Evolutionary conservation across 1,140 invertebrate genomes (phyloP).

Genomic region (Heliconius nattereri): DNA sequence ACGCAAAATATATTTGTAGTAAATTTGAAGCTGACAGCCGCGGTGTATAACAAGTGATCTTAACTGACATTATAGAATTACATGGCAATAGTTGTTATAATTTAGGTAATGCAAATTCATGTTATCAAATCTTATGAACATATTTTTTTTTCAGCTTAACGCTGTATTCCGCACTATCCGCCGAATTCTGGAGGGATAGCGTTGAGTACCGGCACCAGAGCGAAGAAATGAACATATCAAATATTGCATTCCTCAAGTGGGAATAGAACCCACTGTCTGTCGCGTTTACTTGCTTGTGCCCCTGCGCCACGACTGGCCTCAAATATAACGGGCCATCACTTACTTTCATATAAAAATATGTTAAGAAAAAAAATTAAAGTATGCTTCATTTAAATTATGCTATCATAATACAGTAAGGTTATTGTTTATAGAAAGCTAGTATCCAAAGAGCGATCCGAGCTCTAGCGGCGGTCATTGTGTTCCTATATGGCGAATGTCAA

Average conservation of each 20-base stretch:
- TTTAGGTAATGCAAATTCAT: neutral
- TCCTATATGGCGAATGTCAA: conserved; percentile 81
- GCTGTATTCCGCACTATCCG: too few species aligned
- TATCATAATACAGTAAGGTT: conserved; percentile 77
- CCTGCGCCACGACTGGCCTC: too few species aligned
- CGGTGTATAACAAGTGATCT: conserved; percentile 55
- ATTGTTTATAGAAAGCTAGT: conserved; percentile 75
- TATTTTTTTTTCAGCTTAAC: too few species aligned
- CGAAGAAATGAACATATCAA: too few species aligned
- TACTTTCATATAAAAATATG: too few species aligned
- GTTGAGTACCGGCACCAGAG: too few species aligned
- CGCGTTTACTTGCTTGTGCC: too few species aligned
- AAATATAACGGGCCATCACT: too few species aligned
- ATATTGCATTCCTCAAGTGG: too few species aligned
- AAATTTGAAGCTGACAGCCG: conserved; percentile 63
- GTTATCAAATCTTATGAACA: too few species aligned
- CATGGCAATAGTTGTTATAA: neutral
- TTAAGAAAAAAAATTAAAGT: neutral
- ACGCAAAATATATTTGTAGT: conserved; percentile 71
- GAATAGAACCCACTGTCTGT: too few species aligned
- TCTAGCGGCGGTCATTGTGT: conserved; percentile 79
- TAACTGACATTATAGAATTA: conserved; percentile 56
- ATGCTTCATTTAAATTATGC: conserved; percentile 74
- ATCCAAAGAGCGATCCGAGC: conserved; percentile 62
- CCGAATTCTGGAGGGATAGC: too few species aligned